Percentiles rank a stretch among this genome's conserved stretches.
These are phyloP conservation scores for Aramus guarauna DNA, from an alignment of 2,113 vertebrate species.

Conservation along the genomic window DNA sequence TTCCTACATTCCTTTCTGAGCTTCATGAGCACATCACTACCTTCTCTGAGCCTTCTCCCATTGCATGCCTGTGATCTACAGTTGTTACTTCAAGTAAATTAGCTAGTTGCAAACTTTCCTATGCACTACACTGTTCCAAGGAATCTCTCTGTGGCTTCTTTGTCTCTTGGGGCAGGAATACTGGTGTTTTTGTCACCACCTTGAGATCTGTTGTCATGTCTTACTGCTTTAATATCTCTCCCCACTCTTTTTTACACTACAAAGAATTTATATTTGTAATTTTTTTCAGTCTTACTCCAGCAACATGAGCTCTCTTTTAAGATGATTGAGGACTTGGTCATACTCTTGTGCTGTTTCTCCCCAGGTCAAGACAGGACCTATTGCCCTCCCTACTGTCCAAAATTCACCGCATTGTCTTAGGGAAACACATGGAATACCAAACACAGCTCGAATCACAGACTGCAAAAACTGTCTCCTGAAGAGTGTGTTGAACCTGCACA, in stretches of 20 bases:
- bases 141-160: not conserved
- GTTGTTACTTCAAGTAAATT: not conserved
- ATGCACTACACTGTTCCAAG: not conserved
- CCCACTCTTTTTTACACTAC: not conserved
- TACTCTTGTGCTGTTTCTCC: not conserved
- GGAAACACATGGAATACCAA: not conserved
- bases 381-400: not conserved
- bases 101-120: not conserved
- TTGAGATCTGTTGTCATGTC: not conserved
- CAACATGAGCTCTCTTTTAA: not conserved
- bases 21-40: not conserved
- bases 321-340: not conserved
- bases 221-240: not conserved
- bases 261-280: not conserved
- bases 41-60: not conserved
- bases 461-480: not conserved
- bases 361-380: not conserved
- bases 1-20: not conserved
- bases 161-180: rapidly evolving
- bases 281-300: not conserved
- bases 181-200: not conserved
- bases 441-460: not conserved
- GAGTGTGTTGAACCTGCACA: not conserved
- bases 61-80: not conserved
- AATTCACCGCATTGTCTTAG: not conserved